phyloP scores from a whole-genome alignment of 2,113 vertebrate species.

The Todiramphus saurophagus region DNA sequence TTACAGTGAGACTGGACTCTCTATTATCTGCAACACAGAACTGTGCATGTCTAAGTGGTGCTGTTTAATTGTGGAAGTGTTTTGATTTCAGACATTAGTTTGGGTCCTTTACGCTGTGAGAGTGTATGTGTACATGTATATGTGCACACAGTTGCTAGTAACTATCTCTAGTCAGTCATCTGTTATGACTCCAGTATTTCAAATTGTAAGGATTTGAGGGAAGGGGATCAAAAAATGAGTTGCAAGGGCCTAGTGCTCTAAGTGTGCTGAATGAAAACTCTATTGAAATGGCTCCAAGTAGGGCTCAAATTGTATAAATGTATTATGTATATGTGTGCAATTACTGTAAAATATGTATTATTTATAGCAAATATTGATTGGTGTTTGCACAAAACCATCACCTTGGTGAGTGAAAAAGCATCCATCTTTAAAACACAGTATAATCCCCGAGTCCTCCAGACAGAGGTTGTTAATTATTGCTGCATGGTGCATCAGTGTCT shows the following conservation, averaged over 20 bases:
- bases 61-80: not conserved
- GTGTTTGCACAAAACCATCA: constrained; percentile 2
- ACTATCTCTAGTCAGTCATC: not conserved
- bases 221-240: not conserved
- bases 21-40: not conserved
- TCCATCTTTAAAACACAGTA: not conserved
- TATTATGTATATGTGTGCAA: not conserved
- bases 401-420: not conserved
- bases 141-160: not conserved
- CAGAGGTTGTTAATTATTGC: constrained; percentile 54
- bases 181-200: not conserved
- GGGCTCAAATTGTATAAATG: not conserved
- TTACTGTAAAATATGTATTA: not conserved
- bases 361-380: not conserved
- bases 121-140: not conserved
- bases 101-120: not conserved
- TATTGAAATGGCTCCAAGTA: not conserved
- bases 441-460: not conserved
- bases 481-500: not conserved
- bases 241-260: not conserved
- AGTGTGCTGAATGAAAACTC: not conserved
- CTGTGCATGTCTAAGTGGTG: not conserved
- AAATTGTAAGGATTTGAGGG: not conserved
- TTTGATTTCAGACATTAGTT: not conserved
- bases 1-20: not conserved